These are phyloP conservation scores for Myotis daubentonii DNA, from an alignment of 2,797 vertebrate genomes.

Conservation along the genomic window DNA sequence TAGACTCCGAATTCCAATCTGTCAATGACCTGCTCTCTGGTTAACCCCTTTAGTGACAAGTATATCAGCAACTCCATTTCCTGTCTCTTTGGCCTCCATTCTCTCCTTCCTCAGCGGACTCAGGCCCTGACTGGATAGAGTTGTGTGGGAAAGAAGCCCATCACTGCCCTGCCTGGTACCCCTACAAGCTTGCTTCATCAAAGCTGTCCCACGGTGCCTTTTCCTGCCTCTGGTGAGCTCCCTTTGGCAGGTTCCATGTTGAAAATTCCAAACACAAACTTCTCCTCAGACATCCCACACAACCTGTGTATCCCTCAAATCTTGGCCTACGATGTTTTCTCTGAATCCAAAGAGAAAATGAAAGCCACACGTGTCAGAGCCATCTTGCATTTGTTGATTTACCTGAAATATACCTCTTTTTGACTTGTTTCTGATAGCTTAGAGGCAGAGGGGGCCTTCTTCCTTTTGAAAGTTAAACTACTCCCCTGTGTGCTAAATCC, in stretches of 20 bases:
- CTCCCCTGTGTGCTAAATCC: neutral
- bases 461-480: neutral
- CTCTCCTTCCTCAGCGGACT: neutral
- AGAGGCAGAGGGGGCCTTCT: neutral
- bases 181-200: neutral
- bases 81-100: neutral
- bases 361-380: neutral
- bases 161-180: neutral
- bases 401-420: neutral
- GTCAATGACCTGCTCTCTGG: neutral
- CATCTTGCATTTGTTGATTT: neutral
- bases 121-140: neutral
- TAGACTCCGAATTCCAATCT: neutral
- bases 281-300: neutral
- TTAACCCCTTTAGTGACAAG: neutral
- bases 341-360: conserved; percentile 23
- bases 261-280: neutral
- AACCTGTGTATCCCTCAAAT: neutral
- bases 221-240: neutral
- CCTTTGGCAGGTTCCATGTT: neutral
- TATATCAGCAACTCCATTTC: neutral
- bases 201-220: neutral
- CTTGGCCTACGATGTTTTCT: neutral
- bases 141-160: neutral
- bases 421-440: neutral